Base-by-base conservation (phyloP, 2,888 invertebrate species). In the Archaeoteleia sp. region DNA sequence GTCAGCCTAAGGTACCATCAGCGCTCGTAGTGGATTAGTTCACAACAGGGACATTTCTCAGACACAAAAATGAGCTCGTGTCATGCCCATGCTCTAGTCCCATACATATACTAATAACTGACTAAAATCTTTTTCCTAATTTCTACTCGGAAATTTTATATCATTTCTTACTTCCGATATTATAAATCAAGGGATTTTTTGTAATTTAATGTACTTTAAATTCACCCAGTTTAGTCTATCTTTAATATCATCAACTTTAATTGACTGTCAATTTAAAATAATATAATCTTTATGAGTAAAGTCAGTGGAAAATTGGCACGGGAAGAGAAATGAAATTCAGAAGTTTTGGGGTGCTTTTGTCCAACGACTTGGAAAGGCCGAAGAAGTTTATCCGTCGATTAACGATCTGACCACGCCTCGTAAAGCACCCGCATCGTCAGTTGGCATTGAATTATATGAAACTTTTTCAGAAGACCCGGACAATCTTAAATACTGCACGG, bases 331-430 rank as follows among this genome's bases (percentile, higher is more conserved):
- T 27, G 29, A 65, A 65, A 43, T 57, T 17, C 65, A 20, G 6
- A 65, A 65, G 40, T 53, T 65, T 29, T 12, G 23, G n/a, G 51
- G 46, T 40, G 51, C 51, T 51, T 65, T 45, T 65, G 57, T 51
- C 51, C 46, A 57, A 51, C 43, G 65, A 29, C 57, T 58, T 13
- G 65, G 57, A 62, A 58, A 58, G 39, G 51, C 29, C 57, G 51
- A 25, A 39, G 35, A 65, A 65, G 57, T 65, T 65, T 51, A 53
- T 57, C 45, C 46, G 46, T 46, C 65, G 65, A 65, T 65, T 65
- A 65, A 65, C 65, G 57, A 58, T 65, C 45, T 57, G 57, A 55
- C 65, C 65, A 65, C 65, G 65, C 65, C 57, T 63, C 57, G 32
- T 42, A 54, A 54, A 48, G 54, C 35, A 45, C 25, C 39, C 40